Base-by-base conservation (phyloP, 2,888 invertebrate genomes). In the Anoplius nigerrimus region DNA sequence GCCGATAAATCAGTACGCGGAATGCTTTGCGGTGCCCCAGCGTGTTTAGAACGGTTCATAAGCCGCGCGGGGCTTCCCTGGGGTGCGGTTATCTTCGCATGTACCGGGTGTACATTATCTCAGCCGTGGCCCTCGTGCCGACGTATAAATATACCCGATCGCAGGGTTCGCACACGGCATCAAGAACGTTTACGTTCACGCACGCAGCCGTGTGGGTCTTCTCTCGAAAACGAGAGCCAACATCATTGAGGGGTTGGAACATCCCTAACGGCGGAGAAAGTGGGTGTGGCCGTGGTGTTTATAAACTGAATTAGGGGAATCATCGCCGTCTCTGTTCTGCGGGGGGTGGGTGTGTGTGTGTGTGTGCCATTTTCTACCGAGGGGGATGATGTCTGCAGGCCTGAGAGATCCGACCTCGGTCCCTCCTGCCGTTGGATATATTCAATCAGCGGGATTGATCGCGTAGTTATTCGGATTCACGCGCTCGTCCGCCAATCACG, bases 81-180 rank as follows among this genome's bases (percentile, higher is more conserved):
- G 87, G 86, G 86, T 84, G 87, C 85, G 87, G 86, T 87, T 87
- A 86, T 87, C 86, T 83, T 84, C 76, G 84, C 81, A 82, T 84
- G 84, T 82, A 83, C 86, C 84, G 86, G 85, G 83, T 85, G 87
- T 85, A 82, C 83, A 84, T 86, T 87, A 86, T 86, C 85, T 84
- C 79, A 75, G 75, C 61, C 64, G 62, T 66, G 73, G 52, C 59
- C 73, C 71, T 74, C 72, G 75, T 71, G 77, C 75, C 77, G 74
- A 75, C 78, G 79, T 80, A 82, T 82, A 84, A 84, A 84, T 82
- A 83, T 75, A 78, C 76, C 72, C 76, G 1, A 56, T 34, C n/a
- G 68, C 58, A 68, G 52, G 61, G 8, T 6, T 2, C 34, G 34
- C 34, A 34, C 62, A 58, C 48, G 55, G 48, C 60, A 59, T 63